Conservation (phyloP, 1,140 invertebrate species). For the Drosophila malerkotliana region DNA sequence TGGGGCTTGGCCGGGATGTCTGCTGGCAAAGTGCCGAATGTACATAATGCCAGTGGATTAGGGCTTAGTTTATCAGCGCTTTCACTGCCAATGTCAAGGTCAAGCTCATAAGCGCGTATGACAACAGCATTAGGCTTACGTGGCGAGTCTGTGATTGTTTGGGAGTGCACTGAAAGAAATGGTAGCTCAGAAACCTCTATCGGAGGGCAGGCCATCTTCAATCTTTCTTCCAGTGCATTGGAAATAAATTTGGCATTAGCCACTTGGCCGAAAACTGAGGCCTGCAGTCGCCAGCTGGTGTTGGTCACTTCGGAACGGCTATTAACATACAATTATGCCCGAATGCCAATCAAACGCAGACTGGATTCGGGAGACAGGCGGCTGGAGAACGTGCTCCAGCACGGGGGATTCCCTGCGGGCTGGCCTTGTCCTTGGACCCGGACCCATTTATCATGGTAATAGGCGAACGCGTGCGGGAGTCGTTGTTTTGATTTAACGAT, state of each 20-base stretch:
- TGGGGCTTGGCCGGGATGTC: conserved; percentile 15
- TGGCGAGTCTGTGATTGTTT: conserved; percentile 5
- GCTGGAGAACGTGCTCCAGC: background rate
- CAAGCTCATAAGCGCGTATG: conserved; percentile 78
- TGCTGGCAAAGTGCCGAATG: conserved; percentile 65
- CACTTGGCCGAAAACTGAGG: conserved; percentile 6
- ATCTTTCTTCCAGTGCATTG: conserved; percentile 20
- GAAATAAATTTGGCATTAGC: conserved; percentile 65
- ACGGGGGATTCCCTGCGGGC: background rate
- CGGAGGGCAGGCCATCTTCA: no score
- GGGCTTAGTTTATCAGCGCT: conserved; percentile 77
- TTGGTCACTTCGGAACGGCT: conserved; percentile 63
- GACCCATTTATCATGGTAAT: conserved; percentile 72
- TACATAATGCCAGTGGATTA: conserved; percentile 81
- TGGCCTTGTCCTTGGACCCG: conserved; percentile 36
- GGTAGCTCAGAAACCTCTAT: no score
- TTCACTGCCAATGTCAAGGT: conserved; percentile 78
- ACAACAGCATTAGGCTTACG: conserved; percentile 60
- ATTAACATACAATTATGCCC: conserved; percentile 79
- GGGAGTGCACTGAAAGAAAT: background rate
- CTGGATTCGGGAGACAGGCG: conserved; percentile 7
- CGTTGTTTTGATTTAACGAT: conserved; percentile 75
- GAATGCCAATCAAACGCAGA: conserved; percentile 71
- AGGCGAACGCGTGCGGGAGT: conserved; percentile 58
- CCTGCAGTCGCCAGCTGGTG: conserved; percentile 51